Evolutionary conservation across 2,113 vertebrate genomes (phyloP).

Genomic region (Lamprologus tigripictilis): DNA sequence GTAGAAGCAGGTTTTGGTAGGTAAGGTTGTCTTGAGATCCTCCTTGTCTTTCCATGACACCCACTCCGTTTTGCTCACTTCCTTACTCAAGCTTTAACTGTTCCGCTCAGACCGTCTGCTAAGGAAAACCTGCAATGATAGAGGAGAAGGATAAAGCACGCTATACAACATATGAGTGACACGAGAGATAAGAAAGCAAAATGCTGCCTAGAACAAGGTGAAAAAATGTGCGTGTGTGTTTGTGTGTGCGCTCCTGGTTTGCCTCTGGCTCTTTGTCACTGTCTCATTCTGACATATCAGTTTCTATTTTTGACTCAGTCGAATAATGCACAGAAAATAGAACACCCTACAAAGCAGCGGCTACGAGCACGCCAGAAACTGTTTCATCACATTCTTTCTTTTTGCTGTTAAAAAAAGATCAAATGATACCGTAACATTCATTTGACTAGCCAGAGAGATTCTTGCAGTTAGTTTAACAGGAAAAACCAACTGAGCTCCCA

Average conservation of each 20-base stretch:
- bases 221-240: not conserved
- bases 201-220: not conserved
- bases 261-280: constrained; percentile 55
- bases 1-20: constrained; percentile 67
- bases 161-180: constrained; percentile 26
- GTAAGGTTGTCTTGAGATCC: not conserved
- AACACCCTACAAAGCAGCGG: constrained; percentile 45
- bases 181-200: constrained; percentile 17
- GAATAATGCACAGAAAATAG: constrained; percentile 59
- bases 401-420: constrained; percentile 43
- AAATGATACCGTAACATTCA: constrained; percentile 6
- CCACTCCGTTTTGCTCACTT: constrained; percentile 18
- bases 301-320: constrained; percentile 62
- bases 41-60: constrained; percentile 29
- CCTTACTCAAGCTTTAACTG: constrained; percentile 31
- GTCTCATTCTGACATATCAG: constrained; percentile 60
- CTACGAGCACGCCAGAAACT: constrained; percentile 6
- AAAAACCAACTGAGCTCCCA: constrained; percentile 20
- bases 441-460: constrained; percentile 11
- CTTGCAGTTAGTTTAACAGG: constrained; percentile 20
- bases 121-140: constrained; percentile 49
- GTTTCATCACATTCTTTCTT: constrained; percentile 29
- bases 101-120: constrained; percentile 31
- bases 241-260: not conserved
- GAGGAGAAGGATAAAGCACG: not conserved